Conservation (phyloP, 1,140 invertebrate species). For the Scaptomyza montana region DNA sequence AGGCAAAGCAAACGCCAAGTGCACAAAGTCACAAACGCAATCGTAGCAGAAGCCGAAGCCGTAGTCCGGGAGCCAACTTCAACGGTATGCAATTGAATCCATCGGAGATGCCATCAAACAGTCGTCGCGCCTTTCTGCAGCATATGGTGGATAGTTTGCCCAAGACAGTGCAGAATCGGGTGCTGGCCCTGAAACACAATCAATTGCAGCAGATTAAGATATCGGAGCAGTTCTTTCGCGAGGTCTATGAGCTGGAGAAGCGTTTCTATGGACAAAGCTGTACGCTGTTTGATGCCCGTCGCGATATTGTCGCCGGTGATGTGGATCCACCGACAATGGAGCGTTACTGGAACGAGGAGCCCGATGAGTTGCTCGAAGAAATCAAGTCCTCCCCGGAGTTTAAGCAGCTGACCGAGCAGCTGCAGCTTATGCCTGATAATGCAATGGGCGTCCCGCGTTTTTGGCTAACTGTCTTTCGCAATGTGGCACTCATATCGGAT, state of each 20-base stretch:
- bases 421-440: conserved; percentile 83
- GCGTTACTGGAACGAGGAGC: conserved; percentile 89
- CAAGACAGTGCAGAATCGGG: conserved; percentile 90
- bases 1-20: background rate
- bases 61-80: conserved; percentile 7
- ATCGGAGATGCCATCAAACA: conserved; percentile 51
- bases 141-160: conserved; percentile 86
- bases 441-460: conserved; percentile 96
- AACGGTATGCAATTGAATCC: conserved; percentile 43
- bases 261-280: conserved; percentile 93
- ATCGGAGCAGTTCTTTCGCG: conserved; percentile 97
- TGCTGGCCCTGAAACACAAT: conserved; percentile 96
- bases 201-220: conserved; percentile 94
- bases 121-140: conserved; percentile 59
- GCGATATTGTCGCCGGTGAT: conserved; percentile 90
- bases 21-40: background rate
- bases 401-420: conserved; percentile 30
- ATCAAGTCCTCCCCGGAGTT: conserved; percentile 83
- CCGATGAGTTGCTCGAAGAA: conserved; percentile 84
- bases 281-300: conserved; percentile 91
- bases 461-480: conserved; percentile 98
- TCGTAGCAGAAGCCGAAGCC: conserved; percentile 22
- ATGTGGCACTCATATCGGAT: conserved; percentile 93
- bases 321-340: conserved; percentile 95
- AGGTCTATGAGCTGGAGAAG: conserved; percentile 96